phyloP scores from a whole-genome alignment of 37 sponge, comb jelly and placozoan species.

The Theonella swinhoei region DNA sequence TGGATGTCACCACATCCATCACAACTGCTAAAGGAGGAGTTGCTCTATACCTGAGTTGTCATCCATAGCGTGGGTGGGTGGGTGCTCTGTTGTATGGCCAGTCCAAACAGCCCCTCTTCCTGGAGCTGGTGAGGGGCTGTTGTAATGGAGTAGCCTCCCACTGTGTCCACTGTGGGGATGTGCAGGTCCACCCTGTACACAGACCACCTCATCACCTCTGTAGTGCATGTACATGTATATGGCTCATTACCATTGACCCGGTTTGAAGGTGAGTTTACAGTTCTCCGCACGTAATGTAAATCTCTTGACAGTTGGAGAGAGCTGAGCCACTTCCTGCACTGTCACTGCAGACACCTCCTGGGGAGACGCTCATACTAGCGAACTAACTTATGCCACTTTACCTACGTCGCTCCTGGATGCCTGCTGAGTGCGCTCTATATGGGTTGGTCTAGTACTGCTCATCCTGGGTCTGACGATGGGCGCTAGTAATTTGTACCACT shows the following conservation, averaged over 20 bases:
- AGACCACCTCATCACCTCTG: not conserved
- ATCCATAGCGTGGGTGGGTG: conserved; percentile 89
- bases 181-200: conserved; percentile 77
- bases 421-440: conserved; percentile 28
- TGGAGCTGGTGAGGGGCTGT: conserved; percentile 60
- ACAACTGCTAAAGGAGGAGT: not conserved
- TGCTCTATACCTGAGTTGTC: conserved; percentile 15
- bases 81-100: conserved; percentile 73
- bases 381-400: not conserved
- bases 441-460: conserved; percentile 1
- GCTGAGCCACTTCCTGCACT: conserved; percentile 48
- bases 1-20: not conserved
- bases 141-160: conserved; percentile 90
- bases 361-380: not conserved
- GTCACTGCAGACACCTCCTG: conserved; percentile 39
- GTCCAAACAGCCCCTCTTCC: conserved; percentile 26
- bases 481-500: too few species aligned
- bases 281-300: conserved; percentile 49
- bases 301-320: conserved; percentile 79
- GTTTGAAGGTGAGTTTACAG: conserved; percentile 40
- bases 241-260: conserved; percentile 90
- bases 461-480: too few species aligned
- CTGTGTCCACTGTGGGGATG: conserved; percentile 55
- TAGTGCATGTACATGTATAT: too few species aligned
- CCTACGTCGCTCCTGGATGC: conserved; percentile 25